A percentile compares a stretch with the other conserved stretches of the same genome.
phyloP scores from a whole-genome alignment of 2,888 invertebrate species.

The Mactromeris polynyma region DNA sequence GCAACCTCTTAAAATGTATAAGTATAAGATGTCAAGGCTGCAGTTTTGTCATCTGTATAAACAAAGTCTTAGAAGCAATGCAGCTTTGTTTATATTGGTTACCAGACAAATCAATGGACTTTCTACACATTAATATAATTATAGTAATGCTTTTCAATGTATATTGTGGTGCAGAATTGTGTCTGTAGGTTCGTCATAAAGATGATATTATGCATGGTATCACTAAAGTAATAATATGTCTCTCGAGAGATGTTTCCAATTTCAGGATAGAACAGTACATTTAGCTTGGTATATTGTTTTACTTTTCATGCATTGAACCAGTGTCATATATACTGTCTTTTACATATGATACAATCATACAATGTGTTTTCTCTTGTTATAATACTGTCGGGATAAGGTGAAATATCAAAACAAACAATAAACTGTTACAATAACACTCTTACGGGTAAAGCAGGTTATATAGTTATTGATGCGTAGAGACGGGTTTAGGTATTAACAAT shows the following conservation, averaged over 20 bases:
- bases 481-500: too few relatives aligned
- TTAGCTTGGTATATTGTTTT: neutral
- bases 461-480: too few relatives aligned
- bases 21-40: too few relatives aligned
- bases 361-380: too few relatives aligned
- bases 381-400: too few relatives aligned
- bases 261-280: neutral
- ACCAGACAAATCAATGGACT: constrained; percentile 6
- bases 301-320: too few relatives aligned
- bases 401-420: too few relatives aligned
- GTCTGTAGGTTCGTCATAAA: constrained; percentile 6
- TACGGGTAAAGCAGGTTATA: too few relatives aligned
- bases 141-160: neutral
- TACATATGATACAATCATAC: too few relatives aligned
- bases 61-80: neutral
- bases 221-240: neutral
- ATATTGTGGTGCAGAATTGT: neutral
- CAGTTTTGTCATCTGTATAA: neutral
- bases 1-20: too few relatives aligned
- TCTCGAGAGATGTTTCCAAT: neutral
- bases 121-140: constrained; percentile 7
- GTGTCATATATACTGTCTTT: too few relatives aligned
- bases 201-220: neutral
- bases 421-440: too few relatives aligned
- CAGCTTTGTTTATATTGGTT: neutral